A percentile compares a stretch with the other conserved stretches of the same genome.
These are phyloP conservation scores for Megaleporinus macrocephalus DNA, from an alignment of 2,113 vertebrate genomes.

Conservation along the genomic window DNA sequence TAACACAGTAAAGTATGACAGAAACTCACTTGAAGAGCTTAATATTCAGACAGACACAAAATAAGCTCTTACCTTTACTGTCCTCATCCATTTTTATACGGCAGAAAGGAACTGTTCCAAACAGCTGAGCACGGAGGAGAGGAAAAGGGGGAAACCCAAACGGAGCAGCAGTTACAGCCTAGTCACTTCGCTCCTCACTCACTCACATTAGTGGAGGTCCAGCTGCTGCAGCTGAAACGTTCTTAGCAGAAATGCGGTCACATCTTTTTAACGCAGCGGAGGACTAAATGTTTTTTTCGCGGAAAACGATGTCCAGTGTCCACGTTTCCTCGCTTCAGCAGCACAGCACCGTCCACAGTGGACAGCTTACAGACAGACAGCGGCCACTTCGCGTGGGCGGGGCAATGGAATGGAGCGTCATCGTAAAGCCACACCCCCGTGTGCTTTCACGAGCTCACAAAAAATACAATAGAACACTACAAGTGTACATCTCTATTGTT, in stretches of 20 bases:
- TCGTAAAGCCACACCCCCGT: background rate
- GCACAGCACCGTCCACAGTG: too few species aligned
- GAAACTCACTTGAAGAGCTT: conserved; percentile 2
- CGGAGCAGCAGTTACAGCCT: background rate
- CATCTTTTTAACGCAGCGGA: background rate
- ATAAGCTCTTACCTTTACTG: conserved; percentile 71
- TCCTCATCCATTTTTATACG: conserved; percentile 75
- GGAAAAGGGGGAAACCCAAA: conserved; percentile 4
- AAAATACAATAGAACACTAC: too few species aligned
- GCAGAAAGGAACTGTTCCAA: background rate
- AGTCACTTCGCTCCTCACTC: conserved; percentile 25
- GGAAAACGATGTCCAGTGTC: background rate
- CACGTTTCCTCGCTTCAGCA: too few species aligned
- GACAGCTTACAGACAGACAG: background rate
- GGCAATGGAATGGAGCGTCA: background rate
- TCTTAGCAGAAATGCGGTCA: background rate
- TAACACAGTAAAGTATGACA: background rate
- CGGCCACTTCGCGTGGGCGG: background rate
- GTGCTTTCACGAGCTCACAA: background rate
- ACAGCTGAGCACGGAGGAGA: background rate
- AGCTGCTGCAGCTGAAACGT: background rate
- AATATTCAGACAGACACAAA: conserved; percentile 30
- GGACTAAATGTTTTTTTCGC: background rate
- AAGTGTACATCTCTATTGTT: too few species aligned
- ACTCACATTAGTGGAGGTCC: background rate